Evolutionary conservation across 2,888 invertebrate species (phyloP).

Genomic region (Nomada hirtipes): DNA sequence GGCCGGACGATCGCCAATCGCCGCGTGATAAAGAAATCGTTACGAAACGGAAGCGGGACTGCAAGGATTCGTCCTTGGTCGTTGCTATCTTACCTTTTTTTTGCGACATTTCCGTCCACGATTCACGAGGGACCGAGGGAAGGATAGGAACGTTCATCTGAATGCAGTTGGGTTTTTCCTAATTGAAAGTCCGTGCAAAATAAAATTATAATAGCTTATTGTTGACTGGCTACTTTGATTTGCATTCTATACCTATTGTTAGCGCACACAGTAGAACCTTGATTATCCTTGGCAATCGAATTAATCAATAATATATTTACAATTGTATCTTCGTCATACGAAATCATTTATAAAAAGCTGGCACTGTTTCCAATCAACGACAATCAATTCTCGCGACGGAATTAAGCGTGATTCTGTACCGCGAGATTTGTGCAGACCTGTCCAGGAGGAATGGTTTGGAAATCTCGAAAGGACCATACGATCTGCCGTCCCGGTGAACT

Average conservation of each 20-base stretch:
- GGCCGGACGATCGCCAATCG: constrained; percentile 46
- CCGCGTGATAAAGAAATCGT: constrained; percentile 55
- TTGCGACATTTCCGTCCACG: neutral
- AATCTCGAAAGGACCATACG: constrained; percentile 61
- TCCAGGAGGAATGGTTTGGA: constrained; percentile 5
- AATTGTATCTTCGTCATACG: too few relatives aligned
- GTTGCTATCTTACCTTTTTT: constrained; percentile 17
- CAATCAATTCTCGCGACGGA: neutral
- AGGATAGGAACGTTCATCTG: neutral
- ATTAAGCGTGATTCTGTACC: neutral
- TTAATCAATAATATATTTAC: too few relatives aligned
- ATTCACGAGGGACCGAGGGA: neutral
- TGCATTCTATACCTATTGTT: too few relatives aligned
- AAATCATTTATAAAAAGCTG: too few relatives aligned
- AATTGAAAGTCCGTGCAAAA: too few relatives aligned
- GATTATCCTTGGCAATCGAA: neutral
- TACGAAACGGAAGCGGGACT: constrained; percentile 41
- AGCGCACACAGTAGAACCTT: too few relatives aligned
- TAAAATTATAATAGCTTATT: too few relatives aligned
- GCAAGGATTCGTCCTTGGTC: constrained; percentile 3
- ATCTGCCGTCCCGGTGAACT: constrained; percentile 52
- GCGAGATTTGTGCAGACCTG: neutral
- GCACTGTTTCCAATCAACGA: too few relatives aligned
- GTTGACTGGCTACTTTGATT: too few relatives aligned
- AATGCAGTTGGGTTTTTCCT: too few relatives aligned